Conservation (phyloP, 2,797 vertebrate species). For the Vespertilio murinus region DNA sequence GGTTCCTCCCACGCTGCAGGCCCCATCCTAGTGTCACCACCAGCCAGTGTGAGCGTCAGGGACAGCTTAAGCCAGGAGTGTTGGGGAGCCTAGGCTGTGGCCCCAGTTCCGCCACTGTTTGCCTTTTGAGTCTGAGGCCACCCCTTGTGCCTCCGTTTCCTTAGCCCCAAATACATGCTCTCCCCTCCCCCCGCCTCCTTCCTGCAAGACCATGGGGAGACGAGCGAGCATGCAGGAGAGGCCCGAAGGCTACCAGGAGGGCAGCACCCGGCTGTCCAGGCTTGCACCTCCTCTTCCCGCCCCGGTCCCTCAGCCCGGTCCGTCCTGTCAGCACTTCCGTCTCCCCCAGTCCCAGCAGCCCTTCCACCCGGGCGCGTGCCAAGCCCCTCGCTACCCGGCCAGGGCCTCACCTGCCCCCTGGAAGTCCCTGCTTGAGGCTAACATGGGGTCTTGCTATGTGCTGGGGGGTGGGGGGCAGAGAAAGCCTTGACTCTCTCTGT, state of each 20-base stretch:
- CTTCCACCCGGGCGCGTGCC: not conserved
- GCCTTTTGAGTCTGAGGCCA: not conserved
- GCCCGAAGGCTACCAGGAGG: not conserved
- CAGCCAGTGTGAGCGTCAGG: not conserved
- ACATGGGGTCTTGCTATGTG: not conserved
- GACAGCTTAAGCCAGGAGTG: not conserved
- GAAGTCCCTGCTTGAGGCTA: not conserved
- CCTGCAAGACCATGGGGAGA: not conserved
- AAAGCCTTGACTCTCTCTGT: not conserved
- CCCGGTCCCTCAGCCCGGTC: not conserved
- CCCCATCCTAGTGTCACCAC: not conserved
- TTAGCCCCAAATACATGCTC: not conserved
- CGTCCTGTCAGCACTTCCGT: not conserved
- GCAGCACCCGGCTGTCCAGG: not conserved
- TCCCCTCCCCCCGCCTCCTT: not conserved
- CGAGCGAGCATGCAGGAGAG: not conserved
- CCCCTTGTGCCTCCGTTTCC: not conserved
- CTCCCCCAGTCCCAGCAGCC: not conserved
- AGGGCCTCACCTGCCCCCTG: not conserved
- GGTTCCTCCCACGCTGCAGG: not conserved
- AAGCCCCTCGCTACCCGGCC: not conserved
- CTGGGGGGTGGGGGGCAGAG: not conserved
- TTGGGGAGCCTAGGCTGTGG: not conserved
- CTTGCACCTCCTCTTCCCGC: not conserved
- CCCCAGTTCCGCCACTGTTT: not conserved